A percentile compares a stretch with the other conserved stretches of the same genome.
Conservation (phyloP, 2,888 invertebrate species). For the Tenthredo livida region DNA sequence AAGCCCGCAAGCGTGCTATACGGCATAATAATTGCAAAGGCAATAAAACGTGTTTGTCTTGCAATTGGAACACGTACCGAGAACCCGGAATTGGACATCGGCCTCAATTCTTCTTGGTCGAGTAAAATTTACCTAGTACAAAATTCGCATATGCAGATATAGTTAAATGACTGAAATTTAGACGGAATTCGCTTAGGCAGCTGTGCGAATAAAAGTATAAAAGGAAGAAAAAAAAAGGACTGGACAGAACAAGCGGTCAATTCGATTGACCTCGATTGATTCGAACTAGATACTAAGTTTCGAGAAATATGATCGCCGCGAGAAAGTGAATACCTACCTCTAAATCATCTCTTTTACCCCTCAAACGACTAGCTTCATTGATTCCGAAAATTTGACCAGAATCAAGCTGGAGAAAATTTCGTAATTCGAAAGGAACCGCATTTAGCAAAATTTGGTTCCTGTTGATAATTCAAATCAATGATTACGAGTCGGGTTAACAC, state of each 20-base stretch:
- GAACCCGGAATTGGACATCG: conserved; percentile 72
- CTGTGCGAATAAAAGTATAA: not conserved
- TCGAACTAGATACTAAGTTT: not conserved
- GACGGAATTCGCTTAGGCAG: not conserved
- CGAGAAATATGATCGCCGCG: not conserved
- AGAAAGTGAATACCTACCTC: not conserved
- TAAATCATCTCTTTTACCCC: not conserved
- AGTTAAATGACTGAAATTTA: not conserved
- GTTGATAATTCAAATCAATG: not conserved
- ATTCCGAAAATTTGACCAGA: not conserved
- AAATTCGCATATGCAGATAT: not conserved
- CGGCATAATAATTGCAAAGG: conserved; percentile 54
- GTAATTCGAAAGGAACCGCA: not conserved
- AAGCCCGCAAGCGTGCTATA: conserved; percentile 8
- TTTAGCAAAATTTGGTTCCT: not conserved
- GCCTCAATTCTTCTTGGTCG: conserved; percentile 67
- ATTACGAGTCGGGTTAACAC: not conserved
- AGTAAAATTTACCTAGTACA: conserved; percentile 16
- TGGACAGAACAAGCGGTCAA: not conserved
- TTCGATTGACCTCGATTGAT: not conserved
- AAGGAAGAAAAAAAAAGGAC: not conserved
- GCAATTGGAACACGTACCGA: conserved; percentile 73
- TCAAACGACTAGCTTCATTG: no score
- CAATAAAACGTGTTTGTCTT: conserved; percentile 57
- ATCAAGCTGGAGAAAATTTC: not conserved